A percentile compares a stretch with the other conserved stretches of the same genome.
Conservation (phyloP, 2,113 vertebrate genomes). For the Alethe diademata region DNA sequence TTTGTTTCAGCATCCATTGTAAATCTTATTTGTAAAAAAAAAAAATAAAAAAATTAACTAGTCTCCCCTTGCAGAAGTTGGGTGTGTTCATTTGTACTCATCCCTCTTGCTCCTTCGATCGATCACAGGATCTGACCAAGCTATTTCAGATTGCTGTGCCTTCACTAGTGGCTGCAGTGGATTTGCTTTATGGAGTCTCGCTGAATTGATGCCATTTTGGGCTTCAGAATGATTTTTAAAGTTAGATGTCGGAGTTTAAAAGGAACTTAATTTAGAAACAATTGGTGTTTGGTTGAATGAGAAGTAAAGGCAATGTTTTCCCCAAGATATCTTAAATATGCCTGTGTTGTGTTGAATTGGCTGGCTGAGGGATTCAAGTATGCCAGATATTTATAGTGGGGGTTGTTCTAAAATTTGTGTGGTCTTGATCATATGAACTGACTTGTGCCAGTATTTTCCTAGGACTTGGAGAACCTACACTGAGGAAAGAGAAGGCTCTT, state of each 20-base stretch:
- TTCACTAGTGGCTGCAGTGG: neutral
- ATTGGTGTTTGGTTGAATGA: neutral
- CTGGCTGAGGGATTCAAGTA: neutral
- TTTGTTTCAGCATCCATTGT: neutral
- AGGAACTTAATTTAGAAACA: neutral
- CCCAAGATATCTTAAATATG: neutral
- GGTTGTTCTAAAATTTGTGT: neutral
- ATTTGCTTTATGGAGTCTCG: neutral
- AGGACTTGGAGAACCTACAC: neutral
- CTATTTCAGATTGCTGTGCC: neutral
- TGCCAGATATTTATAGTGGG: neutral
- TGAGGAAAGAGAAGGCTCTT: neutral
- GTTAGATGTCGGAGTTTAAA: neutral
- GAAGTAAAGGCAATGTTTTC: neutral
- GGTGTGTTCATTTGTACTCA: neutral
- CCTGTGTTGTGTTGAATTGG: accelerated
- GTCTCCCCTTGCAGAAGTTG: accelerated
- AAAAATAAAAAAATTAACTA: neutral
- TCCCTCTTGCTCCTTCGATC: neutral
- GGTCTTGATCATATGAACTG: neutral
- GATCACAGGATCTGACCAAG: neutral
- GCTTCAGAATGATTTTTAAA: neutral
- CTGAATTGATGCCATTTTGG: neutral
- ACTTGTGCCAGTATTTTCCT: neutral
- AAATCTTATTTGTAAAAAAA: neutral